A percentile compares a stretch with the other conserved stretches of the same genome.
phyloP scores from a whole-genome alignment of 2,797 vertebrate species.

The Columba guinea region DNA sequence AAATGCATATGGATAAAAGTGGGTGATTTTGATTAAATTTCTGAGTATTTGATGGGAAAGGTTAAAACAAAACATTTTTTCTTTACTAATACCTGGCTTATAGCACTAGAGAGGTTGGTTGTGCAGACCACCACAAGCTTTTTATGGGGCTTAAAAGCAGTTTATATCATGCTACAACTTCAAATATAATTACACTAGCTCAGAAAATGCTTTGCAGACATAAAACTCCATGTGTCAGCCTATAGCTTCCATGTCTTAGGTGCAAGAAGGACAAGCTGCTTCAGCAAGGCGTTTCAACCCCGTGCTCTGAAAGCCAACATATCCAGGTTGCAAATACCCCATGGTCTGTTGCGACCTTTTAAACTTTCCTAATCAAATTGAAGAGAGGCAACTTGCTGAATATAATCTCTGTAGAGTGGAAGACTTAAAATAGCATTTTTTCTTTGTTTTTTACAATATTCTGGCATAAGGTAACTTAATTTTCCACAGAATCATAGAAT shows the following conservation, averaged over 20 bases:
- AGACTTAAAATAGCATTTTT: background rate
- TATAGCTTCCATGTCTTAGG: background rate
- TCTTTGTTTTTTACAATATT: background rate
- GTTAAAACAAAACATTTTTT: slow-evolving; percentile 31
- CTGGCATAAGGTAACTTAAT: background rate
- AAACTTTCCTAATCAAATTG: slow-evolving; percentile 2
- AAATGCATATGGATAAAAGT: slow-evolving; percentile 4
- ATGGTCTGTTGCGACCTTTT: background rate
- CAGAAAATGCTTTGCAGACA: slow-evolving; percentile 34
- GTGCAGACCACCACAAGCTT: slow-evolving; percentile 20
- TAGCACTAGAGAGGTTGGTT: background rate
- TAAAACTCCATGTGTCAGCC: background rate
- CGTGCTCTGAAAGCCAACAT: background rate
- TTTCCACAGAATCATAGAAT: background rate
- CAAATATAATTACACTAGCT: slow-evolving; percentile 8
- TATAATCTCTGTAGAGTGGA: background rate
- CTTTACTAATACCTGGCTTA: slow-evolving; percentile 42
- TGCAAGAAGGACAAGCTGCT: slow-evolving; percentile 7
- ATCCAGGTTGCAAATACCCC: background rate
- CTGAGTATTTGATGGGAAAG: slow-evolving; percentile 26
- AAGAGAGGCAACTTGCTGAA: background rate
- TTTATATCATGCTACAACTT: slow-evolving; percentile 39
- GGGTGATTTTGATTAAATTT: slow-evolving; percentile 31
- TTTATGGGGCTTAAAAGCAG: slow-evolving; percentile 40
- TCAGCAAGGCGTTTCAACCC: background rate